phyloP scores from a whole-genome alignment of 2,888 invertebrate genomes.

The Erebia epiphron region DNA sequence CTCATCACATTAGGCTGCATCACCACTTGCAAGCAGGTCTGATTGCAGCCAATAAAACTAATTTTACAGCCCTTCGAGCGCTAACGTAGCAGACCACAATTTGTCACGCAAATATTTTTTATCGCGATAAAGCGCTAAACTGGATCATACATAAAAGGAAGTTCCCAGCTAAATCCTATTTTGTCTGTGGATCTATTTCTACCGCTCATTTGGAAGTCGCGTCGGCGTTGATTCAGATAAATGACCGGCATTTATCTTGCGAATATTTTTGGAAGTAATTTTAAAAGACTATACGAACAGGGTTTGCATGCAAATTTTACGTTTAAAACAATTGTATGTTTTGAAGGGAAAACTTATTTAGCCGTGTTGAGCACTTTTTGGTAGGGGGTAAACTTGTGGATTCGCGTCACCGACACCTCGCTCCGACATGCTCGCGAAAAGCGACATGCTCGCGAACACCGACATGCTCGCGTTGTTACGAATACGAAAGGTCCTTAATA shows the following conservation, averaged over 20 bases:
- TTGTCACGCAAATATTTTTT: conserved; percentile 3
- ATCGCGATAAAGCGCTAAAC: neutral
- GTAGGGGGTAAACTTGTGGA: too few relatives aligned
- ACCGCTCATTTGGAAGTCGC: conserved; percentile 17
- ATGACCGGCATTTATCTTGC: conserved; percentile 34
- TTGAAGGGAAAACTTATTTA: too few relatives aligned
- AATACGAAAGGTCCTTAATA: too few relatives aligned
- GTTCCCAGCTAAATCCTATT: conserved; percentile 24
- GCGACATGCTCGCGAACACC: too few relatives aligned
- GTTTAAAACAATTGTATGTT: neutral
- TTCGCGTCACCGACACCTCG: too few relatives aligned
- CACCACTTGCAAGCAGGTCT: too few relatives aligned
- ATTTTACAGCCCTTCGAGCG: neutral
- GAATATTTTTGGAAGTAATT: conserved; percentile 26
- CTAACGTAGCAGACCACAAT: neutral
- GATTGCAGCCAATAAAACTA: neutral
- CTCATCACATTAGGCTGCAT: too few relatives aligned
- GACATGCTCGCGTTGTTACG: too few relatives aligned
- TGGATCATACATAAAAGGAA: neutral
- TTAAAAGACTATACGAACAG: conserved; percentile 3
- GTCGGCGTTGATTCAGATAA: conserved; percentile 35
- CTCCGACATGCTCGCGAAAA: too few relatives aligned
- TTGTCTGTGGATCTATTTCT: conserved; percentile 24
- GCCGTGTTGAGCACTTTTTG: too few relatives aligned
- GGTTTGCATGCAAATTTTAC: conserved; percentile 1